Evolutionary conservation across 1,140 invertebrate genomes (phyloP), one percentile per base, ranked within the genome.

Genomic region (Polypedilum pembai): DNA sequence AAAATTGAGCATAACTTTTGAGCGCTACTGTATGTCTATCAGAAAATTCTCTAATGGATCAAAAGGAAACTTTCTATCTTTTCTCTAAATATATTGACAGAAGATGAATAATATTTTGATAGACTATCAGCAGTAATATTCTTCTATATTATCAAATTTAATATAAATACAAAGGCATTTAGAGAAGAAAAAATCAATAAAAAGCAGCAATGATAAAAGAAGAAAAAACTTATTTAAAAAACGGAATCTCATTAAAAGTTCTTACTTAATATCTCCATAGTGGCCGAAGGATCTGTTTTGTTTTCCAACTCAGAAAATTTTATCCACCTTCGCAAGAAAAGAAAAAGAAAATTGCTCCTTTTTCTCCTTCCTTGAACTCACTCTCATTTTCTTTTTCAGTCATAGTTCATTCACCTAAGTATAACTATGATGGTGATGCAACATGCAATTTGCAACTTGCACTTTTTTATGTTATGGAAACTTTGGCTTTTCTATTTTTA

Each of bases 161-260:
- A 45, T 45, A 45, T 45, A 3, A 45, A 45, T 8, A n/a, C n/a
- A 45, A 56, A 56, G 12, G 3, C n/a, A 12, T n/a, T n/a, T 56
- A 56, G 15, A 15, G 21, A 15, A 20, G 17, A 7, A 74, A 65
- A 65, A 74, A 56, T 24, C 15, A 74, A 74, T n/a, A 45, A 21
- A 33, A 15, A 20, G 20, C 1, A 20, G 20, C 1, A 74, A 24
- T 20, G 41, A 74, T 5, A 74, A 21, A 3, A 24, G 15, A 66
- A 24, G 65, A 21, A 74, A 66, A 56, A 41, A 8, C 41, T 24
- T n/a, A 63, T 33, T 40, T 69, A 7, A 33, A 33, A 33, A 33
- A 33, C 21, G 15, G 40, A 40, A 33, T 66, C 21, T 21, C 24
- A 17, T 66, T 74, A 18, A 65, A 45, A 21, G 15, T 40, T 15